A percentile compares a stretch with the other conserved stretches of the same genome.
phyloP scores from a whole-genome alignment of 1,140 invertebrate species.

The Drosophila serrata region DNA sequence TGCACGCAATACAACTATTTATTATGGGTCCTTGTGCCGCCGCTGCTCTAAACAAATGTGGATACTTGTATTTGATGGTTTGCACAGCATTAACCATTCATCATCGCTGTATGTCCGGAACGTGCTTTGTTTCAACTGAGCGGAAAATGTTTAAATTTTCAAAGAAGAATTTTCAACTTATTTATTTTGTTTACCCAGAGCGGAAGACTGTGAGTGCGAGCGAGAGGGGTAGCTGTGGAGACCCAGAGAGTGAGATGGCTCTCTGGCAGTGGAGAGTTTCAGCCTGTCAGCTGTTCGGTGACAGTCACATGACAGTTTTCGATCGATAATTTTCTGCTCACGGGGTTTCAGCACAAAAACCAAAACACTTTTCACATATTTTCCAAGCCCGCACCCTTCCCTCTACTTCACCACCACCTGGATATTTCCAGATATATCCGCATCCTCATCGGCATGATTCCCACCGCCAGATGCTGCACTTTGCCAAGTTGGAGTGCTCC shows the following conservation, averaged over 20 bases:
- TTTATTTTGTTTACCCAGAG: constrained; percentile 67
- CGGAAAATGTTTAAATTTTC: constrained; percentile 45
- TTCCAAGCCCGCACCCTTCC: not conserved
- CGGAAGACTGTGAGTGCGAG: constrained; percentile 9
- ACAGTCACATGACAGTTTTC: constrained; percentile 82
- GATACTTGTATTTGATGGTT: constrained; percentile 15
- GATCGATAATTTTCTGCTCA: constrained; percentile 82
- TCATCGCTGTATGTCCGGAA: constrained; percentile 5
- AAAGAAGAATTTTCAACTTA: constrained; percentile 42
- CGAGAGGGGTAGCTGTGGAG: constrained; percentile 23
- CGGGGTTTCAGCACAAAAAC: constrained; percentile 67
- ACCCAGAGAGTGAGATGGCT: constrained; percentile 2
- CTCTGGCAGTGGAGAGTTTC: constrained; percentile 59
- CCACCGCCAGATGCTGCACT: constrained; percentile 12
- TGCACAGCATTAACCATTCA: constrained; percentile 28
- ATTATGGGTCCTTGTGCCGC: constrained; percentile 55
- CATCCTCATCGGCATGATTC: not conserved
- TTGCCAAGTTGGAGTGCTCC: not conserved
- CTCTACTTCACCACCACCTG: constrained; percentile 1
- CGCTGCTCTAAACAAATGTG: constrained; percentile 13
- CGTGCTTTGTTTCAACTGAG: constrained; percentile 28
- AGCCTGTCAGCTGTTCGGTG: constrained; percentile 73
- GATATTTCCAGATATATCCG: constrained; percentile 29
- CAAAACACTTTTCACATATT: constrained; percentile 59
- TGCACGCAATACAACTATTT: constrained; percentile 76